A percentile compares a stretch with the other conserved stretches of the same genome.
These are phyloP conservation scores for Poeciliopsis gracilis DNA, from an alignment of 2,797 vertebrate genomes.

Conservation along the genomic window DNA sequence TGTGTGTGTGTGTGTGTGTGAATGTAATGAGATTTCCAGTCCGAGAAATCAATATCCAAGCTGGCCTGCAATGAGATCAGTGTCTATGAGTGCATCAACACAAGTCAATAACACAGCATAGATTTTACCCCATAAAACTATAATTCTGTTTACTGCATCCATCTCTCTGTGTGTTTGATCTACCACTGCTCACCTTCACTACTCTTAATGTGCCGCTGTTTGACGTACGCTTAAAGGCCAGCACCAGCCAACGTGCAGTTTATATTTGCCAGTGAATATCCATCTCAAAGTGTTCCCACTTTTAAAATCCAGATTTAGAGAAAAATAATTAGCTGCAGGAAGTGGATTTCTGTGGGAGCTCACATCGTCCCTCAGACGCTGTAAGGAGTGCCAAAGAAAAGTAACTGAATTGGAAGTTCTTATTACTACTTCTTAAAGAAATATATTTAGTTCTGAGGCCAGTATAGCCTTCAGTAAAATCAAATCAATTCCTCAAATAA, in stretches of 20 bases:
- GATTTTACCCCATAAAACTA: constrained; percentile 68
- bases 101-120: constrained; percentile 60
- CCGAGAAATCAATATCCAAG: constrained; percentile 64
- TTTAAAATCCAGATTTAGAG: constrained; percentile 7
- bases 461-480: constrained; percentile 20
- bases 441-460: background rate
- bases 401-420: constrained; percentile 1
- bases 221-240: constrained; percentile 11
- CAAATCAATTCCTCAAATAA: constrained; percentile 7
- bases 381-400: background rate
- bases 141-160: constrained; percentile 62
- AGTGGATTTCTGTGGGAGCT: constrained; percentile 24
- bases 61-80: constrained; percentile 63
- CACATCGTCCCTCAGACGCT: background rate
- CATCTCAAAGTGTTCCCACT: background rate
- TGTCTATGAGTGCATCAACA: constrained; percentile 64
- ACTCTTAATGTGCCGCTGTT: background rate
- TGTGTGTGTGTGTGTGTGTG: background rate
- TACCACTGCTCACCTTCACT: constrained; percentile 20
- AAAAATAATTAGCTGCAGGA: constrained; percentile 16
- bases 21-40: constrained; percentile 63
- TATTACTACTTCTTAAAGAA: background rate
- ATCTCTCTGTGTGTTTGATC: constrained; percentile 28
- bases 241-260: background rate
- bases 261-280: background rate